Percentiles rank a stretch among this genome's conserved stretches.
These are phyloP conservation scores for Leucozona laternaria DNA, from an alignment of 2,888 invertebrate genomes.

Conservation along the genomic window DNA sequence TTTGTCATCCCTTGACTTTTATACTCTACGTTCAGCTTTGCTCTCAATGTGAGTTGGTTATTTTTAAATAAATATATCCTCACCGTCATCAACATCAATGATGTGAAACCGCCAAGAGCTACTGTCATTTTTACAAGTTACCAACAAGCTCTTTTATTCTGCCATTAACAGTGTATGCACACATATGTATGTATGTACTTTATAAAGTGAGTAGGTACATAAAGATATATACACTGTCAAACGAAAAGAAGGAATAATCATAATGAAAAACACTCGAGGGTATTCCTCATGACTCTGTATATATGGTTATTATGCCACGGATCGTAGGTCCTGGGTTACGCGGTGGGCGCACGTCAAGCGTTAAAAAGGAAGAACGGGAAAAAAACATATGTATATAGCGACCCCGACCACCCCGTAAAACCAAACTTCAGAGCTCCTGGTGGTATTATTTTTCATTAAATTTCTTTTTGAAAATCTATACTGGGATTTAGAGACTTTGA, in stretches of 20 bases:
- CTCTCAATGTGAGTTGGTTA: slow-evolving; percentile 45
- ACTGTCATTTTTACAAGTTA: slow-evolving; percentile 4
- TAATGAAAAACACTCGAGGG: slow-evolving; percentile 76
- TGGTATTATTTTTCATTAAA: slow-evolving; percentile 75
- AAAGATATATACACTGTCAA: slow-evolving; percentile 32
- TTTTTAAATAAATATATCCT: slow-evolving; percentile 55
- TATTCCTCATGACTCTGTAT: slow-evolving; percentile 40
- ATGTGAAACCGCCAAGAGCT: slow-evolving; percentile 45
- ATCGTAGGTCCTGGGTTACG: slow-evolving; percentile 52
- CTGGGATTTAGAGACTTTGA: slow-evolving; percentile 73
- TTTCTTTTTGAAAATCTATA: slow-evolving; percentile 74
- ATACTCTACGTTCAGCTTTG: neutral
- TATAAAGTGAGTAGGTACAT: neutral
- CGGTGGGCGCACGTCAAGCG: slow-evolving; percentile 50
- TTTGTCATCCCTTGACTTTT: neutral
- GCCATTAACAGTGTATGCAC: neutral
- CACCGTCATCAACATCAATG: slow-evolving; percentile 20
- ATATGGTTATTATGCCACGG: slow-evolving; percentile 48
- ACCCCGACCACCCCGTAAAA: slow-evolving; percentile 24
- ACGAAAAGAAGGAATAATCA: slow-evolving; percentile 71
- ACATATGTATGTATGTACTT: too few relatives aligned
- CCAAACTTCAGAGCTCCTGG: slow-evolving; percentile 30
- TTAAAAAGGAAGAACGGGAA: neutral
- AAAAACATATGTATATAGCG: slow-evolving; percentile 25
- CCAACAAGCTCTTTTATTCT: neutral